A percentile compares a stretch with the other conserved stretches of the same genome.
Evolutionary conservation across 2,113 vertebrate species (phyloP).

Genomic region (Emydura subglobosa): DNA sequence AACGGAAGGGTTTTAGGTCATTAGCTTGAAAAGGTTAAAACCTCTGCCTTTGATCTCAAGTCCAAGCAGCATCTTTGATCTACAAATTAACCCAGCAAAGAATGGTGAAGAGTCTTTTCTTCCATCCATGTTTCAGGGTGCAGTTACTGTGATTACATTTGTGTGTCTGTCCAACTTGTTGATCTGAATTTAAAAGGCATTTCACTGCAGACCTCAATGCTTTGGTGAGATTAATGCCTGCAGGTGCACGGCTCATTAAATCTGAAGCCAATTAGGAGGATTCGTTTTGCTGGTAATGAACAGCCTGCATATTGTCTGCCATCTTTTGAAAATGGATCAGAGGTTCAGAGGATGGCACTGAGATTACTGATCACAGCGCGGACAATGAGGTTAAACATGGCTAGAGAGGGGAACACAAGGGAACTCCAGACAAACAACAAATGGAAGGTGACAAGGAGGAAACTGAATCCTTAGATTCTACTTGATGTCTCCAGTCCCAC

Average conservation of each 20-base stretch:
- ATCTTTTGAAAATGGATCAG: not conserved
- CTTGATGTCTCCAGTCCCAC: not conserved
- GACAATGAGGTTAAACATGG: not conserved
- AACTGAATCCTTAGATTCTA: not conserved
- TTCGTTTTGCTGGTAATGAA: not conserved
- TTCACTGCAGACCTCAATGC: conserved; percentile 15
- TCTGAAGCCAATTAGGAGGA: conserved; percentile 18
- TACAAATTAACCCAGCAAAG: conserved; percentile 66
- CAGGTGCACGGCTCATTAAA: not conserved
- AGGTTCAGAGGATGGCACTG: not conserved
- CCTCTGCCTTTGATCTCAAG: conserved; percentile 63
- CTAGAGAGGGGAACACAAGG: not conserved
- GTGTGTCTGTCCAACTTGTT: not conserved
- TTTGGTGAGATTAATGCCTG: conserved; percentile 28
- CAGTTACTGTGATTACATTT: conserved; percentile 23
- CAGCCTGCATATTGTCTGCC: not conserved
- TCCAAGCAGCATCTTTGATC: conserved; percentile 67
- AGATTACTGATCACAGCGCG: not conserved
- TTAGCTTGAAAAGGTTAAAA: conserved; percentile 71
- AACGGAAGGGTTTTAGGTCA: conserved; percentile 54
- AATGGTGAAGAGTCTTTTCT: not conserved
- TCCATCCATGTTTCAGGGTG: not conserved
- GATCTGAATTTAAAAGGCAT: conserved; percentile 48
- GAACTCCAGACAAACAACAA: not conserved
- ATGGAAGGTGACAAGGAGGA: not conserved